Evolutionary conservation across 35 echinoderm and acorn worm species (phyloP), one percentile per base, ranked within the genome.

Genomic region (Apostichopus californicus): DNA sequence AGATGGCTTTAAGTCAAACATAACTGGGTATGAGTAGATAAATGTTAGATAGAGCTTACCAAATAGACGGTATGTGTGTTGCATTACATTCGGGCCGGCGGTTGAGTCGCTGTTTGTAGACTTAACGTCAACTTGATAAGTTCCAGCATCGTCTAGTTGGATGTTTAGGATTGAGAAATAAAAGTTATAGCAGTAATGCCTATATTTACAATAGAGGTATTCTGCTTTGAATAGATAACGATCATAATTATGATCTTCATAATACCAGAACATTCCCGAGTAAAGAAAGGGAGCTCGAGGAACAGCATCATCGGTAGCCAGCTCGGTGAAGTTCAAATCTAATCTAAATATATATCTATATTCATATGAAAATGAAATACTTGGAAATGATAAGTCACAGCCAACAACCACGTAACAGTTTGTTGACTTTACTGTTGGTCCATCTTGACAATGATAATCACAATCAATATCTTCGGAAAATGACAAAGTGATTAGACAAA

Each of bases 341-440:
- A 75, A 8, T 75, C 20, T 75, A 20, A 75, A 24, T 82, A 53
- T 53, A 82, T 82, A 14, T 55, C 0, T 18, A 82, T 34, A 82
- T 75, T 4, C 17, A 75, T n/a, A 75, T n/a, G 71, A 75, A 22
- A 20, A 75, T 18, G 71, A 20, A 75, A 22, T 75, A 18, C n/a
- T 22, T 75, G 71, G 71, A 75, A 75, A 75, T n/a, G 71, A 75
- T 6, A 75, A 75, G 21, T 75, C 71, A 75, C 71, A 75, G 15
- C 71, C 71, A 18, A 20, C 71, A 75, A 75, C 71, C 20, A 6
- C 71, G 5, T 75, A 75, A 22, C 71, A 75, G 71, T 75, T 1
- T 75, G 71, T 20, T 75, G 71, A 75, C 3, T 8, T 2, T 75
- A 75, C 6, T 20, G 17, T 6, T 18, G 71, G 17, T 18, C 71